Conservation (phyloP, 2,888 invertebrate genomes). For the Lasioglossum lativentre region DNA sequence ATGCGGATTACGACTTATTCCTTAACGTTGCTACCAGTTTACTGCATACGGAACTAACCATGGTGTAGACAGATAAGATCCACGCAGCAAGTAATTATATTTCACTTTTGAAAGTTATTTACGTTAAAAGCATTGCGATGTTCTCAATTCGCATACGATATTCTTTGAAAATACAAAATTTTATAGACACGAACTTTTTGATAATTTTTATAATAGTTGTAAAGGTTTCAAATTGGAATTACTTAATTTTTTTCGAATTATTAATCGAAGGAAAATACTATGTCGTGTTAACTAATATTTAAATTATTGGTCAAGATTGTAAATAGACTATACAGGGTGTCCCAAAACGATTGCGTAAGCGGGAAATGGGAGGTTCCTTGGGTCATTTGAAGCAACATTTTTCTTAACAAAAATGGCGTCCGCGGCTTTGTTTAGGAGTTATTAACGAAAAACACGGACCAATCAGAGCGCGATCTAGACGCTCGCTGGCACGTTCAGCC, state of each 20-base stretch:
- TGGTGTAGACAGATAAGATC: not conserved
- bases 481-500: too few species aligned
- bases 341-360: too few species aligned
- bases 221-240: not conserved
- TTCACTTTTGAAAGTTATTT: not conserved
- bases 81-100: not conserved
- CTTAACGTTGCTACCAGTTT: conserved; percentile 13
- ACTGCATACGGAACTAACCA: not conserved
- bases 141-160: not conserved
- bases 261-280: not conserved
- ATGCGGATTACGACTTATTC: conserved; percentile 51
- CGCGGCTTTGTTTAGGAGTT: too few species aligned
- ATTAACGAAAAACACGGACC: too few species aligned
- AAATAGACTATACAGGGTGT: not conserved
- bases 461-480: too few species aligned
- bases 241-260: not conserved
- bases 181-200: not conserved
- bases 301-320: too few species aligned
- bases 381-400: too few species aligned
- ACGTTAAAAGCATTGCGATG: not conserved
- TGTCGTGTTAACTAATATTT: too few species aligned
- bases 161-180: not conserved
- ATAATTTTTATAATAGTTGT: not conserved
- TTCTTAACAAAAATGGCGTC: too few species aligned
- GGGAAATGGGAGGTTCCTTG: too few species aligned